Conservation (phyloP, 2,888 invertebrate species). For the Phragmatobia fuliginosa region DNA sequence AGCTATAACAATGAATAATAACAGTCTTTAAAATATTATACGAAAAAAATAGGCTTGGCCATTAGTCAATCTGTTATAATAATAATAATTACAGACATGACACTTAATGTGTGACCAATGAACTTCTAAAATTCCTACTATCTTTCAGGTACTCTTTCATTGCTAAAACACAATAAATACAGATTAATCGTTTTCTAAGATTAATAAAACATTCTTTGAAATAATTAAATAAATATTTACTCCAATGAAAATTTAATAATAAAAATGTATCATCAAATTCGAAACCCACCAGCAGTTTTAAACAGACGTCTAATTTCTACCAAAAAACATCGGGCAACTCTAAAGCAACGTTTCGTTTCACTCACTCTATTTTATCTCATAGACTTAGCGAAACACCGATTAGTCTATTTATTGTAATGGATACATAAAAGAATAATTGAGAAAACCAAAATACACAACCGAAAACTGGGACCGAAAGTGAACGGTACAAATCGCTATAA, state of each 20-base stretch:
- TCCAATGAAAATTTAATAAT: neutral
- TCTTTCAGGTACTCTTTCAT: neutral
- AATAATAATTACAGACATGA: slow-evolving; percentile 71
- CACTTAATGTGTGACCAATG: slow-evolving; percentile 55
- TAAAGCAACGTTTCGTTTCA: slow-evolving; percentile 36
- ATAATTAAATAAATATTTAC: neutral
- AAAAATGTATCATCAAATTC: neutral
- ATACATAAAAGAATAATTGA: too few species aligned
- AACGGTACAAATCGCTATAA: neutral
- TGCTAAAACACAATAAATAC: neutral
- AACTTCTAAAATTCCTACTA: slow-evolving; percentile 25
- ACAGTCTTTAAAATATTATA: slow-evolving; percentile 67
- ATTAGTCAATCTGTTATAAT: slow-evolving; percentile 76
- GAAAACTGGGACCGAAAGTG: neutral
- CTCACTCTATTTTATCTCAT: too few species aligned
- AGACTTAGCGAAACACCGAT: neutral
- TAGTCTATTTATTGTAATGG: too few species aligned
- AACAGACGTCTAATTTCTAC: neutral
- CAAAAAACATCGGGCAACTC: slow-evolving; percentile 22
- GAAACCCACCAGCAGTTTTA: neutral
- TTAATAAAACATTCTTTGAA: neutral
- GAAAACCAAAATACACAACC: too few species aligned
- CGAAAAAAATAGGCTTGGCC: slow-evolving; percentile 84
- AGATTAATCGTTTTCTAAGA: neutral
- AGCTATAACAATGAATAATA: slow-evolving; percentile 66